A percentile compares a stretch with the other conserved stretches of the same genome.
Conservation (phyloP, 1,140 invertebrate species). For the Lordiphosa stackelbergi region DNA sequence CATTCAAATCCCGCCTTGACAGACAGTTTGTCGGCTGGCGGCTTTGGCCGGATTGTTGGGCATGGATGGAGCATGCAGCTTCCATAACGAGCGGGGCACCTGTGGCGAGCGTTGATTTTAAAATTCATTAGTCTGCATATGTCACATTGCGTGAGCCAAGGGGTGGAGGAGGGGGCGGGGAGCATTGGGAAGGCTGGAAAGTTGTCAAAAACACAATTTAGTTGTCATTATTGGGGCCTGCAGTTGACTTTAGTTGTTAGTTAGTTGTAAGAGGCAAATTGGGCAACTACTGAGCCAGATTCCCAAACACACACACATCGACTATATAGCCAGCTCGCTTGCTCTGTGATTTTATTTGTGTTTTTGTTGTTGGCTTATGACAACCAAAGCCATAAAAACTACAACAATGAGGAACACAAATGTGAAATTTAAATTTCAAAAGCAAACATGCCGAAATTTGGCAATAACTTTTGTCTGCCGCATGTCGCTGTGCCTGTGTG, state of each 20-base stretch:
- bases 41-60: slow-evolving; percentile 16
- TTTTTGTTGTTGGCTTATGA: slow-evolving; percentile 40
- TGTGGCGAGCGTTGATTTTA: slow-evolving; percentile 76
- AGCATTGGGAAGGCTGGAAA: slow-evolving; percentile 6
- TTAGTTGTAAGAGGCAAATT: slow-evolving; percentile 46
- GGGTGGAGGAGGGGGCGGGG: too few species aligned
- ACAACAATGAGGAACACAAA: slow-evolving; percentile 43
- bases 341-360: slow-evolving; percentile 7
- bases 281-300: slow-evolving; percentile 31
- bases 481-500: slow-evolving; percentile 25
- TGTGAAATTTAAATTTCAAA: slow-evolving; percentile 75
- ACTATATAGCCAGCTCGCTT: slow-evolving; percentile 7
- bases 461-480: slow-evolving; percentile 62
- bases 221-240: slow-evolving; percentile 61
- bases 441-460: slow-evolving; percentile 75
- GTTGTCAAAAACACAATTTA: slow-evolving; percentile 70
- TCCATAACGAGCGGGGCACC: slow-evolving; percentile 43
- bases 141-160: slow-evolving; percentile 49
- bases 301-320: slow-evolving; percentile 2
- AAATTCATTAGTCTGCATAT: slow-evolving; percentile 77
- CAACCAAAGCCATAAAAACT: slow-evolving; percentile 58
- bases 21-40: slow-evolving; percentile 67
- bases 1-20: slow-evolving; percentile 62
- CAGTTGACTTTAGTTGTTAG: slow-evolving; percentile 19
- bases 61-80: slow-evolving; percentile 5